These are phyloP conservation scores for Micrastur ruficollis DNA, from an alignment of 2,797 vertebrate genomes.

Conservation along the genomic window DNA sequence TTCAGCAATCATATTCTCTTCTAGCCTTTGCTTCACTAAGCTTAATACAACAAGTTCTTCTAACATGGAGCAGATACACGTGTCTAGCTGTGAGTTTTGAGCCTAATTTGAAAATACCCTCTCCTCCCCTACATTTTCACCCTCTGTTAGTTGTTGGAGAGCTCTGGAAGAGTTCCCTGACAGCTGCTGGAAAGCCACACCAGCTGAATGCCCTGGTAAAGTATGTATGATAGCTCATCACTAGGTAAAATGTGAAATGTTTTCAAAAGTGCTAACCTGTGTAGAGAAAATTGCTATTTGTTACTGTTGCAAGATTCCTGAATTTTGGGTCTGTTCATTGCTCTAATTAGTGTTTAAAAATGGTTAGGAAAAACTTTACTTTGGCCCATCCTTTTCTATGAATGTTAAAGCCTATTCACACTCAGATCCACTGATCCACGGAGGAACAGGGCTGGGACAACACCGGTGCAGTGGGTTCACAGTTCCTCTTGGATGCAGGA, in stretches of 20 bases:
- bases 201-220: not conserved
- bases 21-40: not conserved
- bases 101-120: not conserved
- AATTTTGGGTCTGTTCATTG: not conserved
- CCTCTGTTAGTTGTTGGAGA: not conserved
- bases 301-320: not conserved
- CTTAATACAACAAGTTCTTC: not conserved
- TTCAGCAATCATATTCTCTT: not conserved
- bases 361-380: not conserved
- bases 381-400: not conserved
- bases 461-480: not conserved
- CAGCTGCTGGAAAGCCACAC: not conserved
- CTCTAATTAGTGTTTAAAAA: constrained; percentile 14
- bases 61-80: not conserved
- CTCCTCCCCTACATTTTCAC: not conserved
- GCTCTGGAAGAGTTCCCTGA: not conserved
- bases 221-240: accelerated
- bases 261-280: not conserved
- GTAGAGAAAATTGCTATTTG: not conserved
- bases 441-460: not conserved
- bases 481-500: not conserved
- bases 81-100: not conserved
- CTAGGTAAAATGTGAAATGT: not conserved
- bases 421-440: not conserved
- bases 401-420: not conserved